These are phyloP conservation scores for Drosophila sordidula DNA, from an alignment of 2,888 invertebrate genomes.

Conservation along the genomic window DNA sequence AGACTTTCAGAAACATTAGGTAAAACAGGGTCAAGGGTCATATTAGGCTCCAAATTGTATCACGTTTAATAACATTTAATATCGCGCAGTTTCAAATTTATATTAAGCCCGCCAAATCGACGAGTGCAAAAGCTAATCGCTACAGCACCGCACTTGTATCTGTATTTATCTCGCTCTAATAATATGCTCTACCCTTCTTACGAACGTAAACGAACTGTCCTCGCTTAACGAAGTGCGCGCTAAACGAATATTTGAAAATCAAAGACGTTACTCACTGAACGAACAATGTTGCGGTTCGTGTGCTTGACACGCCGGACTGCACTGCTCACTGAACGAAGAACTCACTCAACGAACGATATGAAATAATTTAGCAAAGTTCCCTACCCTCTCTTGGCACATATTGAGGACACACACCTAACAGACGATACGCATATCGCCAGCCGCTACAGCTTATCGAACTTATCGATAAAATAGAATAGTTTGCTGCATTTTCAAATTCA, in stretches of 20 bases:
- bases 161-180: neutral
- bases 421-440: neutral
- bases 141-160: neutral
- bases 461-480: neutral
- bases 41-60: neutral
- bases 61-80: neutral
- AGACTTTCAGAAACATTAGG: too few species aligned
- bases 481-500: neutral
- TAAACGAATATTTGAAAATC: neutral
- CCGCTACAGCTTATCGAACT: constrained; percentile 3
- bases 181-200: neutral
- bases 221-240: neutral
- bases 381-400: accelerated
- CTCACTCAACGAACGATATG: neutral
- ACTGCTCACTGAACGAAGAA: too few species aligned
- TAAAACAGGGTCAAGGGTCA: too few species aligned
- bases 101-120: neutral
- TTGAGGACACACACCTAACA: constrained; percentile 2
- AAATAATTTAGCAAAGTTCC: neutral
- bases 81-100: neutral
- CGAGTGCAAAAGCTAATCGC: neutral
- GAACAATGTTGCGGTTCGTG: neutral
- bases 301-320: too few species aligned
- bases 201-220: neutral
- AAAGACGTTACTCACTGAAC: neutral